Evolutionary conservation across 2,888 invertebrate genomes (phyloP), one percentile per base, ranked within the genome.

Genomic region (Troilus luridus): DNA sequence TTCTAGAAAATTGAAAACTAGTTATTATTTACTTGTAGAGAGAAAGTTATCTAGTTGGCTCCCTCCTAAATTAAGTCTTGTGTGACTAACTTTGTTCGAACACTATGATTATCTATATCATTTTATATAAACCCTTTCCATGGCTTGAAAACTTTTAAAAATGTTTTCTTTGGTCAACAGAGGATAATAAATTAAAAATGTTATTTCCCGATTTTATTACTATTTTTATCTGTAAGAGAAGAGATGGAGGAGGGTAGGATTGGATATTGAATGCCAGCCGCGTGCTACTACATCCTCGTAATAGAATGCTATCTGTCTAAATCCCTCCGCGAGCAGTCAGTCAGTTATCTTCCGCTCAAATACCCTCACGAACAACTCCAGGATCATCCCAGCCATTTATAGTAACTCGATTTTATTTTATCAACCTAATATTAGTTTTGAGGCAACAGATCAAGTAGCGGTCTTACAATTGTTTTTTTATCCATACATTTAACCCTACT

Each of bases 231-330:
- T 64, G 5, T 3, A 64, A 64, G 6, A 64, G n/a, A 64, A n/a
- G 64, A n/a, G 10, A 64, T 24, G 10, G 27, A 19, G 14, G 17
- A 72, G 6, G 72, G 17, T 19, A 77, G 72, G 9, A 41, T 77
- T 77, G 72, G 17, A 77, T 77, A 77, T 77, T 77, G 72, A 77
- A 77, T 17, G 27, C 27, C 14, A 77, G 41, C 17, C 8, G 9
- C 27, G 72, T 41, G 27, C 14, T 72, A 72, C 27, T 77, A 77
- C 27, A 77, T 77, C 19, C 72, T 17, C 17, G 12, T 77, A 77
- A 77, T 77, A 77, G 72, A 77, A 77, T 77, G 27, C 72, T 19
- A 77, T 77, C 72, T 12, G 72, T 77, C 72, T 77, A 77, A 77
- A 77, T 77, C 72, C 72, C 17, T 77, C 41, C 64, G 0, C 17